A percentile compares a stretch with the other conserved stretches of the same genome.
These are phyloP conservation scores for Lottia gigantea DNA, from an alignment of 2,888 invertebrate species.

Conservation along the genomic window DNA sequence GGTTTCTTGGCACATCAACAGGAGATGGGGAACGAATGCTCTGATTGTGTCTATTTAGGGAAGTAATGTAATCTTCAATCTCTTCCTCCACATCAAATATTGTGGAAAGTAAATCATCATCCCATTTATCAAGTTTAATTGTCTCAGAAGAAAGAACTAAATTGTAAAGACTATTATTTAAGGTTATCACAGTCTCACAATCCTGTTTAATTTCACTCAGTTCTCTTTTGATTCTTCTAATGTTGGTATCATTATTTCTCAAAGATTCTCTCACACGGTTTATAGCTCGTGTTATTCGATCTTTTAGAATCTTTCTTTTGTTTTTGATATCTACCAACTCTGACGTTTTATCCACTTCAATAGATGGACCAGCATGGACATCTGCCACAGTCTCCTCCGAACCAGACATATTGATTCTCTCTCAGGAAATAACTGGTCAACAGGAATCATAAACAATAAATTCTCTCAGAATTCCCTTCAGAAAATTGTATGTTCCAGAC, in stretches of 20 bases:
- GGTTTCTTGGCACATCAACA: no score
- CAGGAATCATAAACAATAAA: no score
- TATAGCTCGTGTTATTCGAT: neutral
- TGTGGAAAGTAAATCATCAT: neutral
- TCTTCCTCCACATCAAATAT: neutral
- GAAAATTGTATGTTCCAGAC: neutral
- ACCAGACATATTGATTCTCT: constrained; percentile 2
- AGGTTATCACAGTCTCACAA: neutral
- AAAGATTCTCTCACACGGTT: neutral
- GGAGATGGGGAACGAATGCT: no score
- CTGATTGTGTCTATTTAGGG: no score
- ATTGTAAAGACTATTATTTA: neutral
- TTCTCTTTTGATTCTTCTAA: constrained; percentile 1
- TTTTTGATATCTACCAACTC: neutral
- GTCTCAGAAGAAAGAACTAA: neutral
- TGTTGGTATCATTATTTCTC: neutral
- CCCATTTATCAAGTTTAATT: neutral
- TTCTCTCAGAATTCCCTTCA: neutral
- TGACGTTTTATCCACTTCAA: neutral
- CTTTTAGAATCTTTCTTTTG: neutral
- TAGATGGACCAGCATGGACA: neutral
- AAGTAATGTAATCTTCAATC: neutral
- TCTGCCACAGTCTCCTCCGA: neutral
- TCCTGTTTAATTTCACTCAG: neutral
- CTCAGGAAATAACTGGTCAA: no score